Base-by-base conservation (phyloP, 1,140 invertebrate species). In the Drosophila sp. region DNA sequence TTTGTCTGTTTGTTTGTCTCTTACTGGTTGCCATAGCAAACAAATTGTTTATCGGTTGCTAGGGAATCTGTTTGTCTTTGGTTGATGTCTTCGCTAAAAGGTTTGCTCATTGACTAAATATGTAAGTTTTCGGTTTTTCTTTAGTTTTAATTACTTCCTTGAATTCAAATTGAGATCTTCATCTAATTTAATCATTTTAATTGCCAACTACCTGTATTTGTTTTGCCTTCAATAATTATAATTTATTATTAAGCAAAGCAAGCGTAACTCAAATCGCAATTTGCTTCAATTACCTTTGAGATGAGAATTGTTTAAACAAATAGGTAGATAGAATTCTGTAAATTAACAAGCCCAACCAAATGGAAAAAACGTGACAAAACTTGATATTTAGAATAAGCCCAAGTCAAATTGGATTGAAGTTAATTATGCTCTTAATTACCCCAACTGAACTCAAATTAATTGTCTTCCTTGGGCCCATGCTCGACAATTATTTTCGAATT, bases 401-500 rank as follows among this genome's bases (percentile, higher is more conserved):
- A 40, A 10, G 38, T 38, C 4, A 60, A 27, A 27, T 38, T 44
- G 1, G 8, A 4, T n/a, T 6, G 7, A 27, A 35, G 40, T 35
- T 57, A 76, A 75, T 62, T 58, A 62, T 66, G 41, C 61, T 25
- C 44, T 29, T 25, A 62, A 7, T 47, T 61, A 70, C 66, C 50
- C 23, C 41, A 67, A 44, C 50, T 40, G 35, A 79, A 69, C 66
- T 79, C 79, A 82, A 79, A 47, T 61, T 74, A 78, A 79, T 82
- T 74, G 74, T 77, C 65, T 77, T 57, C 61, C 10, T 40, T 35
- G 47, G 11, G 11, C 35, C 7, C 38, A 27, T 60, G 38, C 44
- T 44, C 8, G 44, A 67, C 64, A 87, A 87, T 87, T 87, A 87
- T 87, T 78, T 89, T 87, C 84, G 70, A 87, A 87, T 87, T 87